Evolutionary conservation across 2,888 invertebrate genomes (phyloP).

Genomic region (Melipona beecheii): DNA sequence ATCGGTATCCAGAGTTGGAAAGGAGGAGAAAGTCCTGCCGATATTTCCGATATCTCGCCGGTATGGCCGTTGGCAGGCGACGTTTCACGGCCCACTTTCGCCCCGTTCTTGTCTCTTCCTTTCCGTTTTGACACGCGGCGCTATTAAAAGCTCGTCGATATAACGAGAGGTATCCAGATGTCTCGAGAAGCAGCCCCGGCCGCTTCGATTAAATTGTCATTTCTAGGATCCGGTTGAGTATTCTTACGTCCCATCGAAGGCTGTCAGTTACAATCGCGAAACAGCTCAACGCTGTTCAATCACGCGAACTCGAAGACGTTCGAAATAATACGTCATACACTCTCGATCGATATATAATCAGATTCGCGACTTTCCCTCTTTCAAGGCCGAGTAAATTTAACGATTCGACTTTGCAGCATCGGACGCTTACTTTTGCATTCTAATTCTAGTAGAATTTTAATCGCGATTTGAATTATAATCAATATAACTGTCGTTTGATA

Average conservation of each 20-base stretch:
- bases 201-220: constrained; percentile 5
- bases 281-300: too few relatives aligned
- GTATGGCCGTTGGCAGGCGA: constrained; percentile 44
- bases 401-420: too few relatives aligned
- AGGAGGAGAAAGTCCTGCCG: constrained; percentile 49
- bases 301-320: too few relatives aligned
- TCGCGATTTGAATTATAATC: too few relatives aligned
- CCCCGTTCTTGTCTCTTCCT: constrained; percentile 24
- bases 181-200: background rate
- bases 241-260: background rate
- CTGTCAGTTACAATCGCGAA: background rate
- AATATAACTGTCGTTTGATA: background rate
- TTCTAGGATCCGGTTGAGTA: background rate
- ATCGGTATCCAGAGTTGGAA: constrained; percentile 37
- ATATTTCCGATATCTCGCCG: constrained; percentile 65
- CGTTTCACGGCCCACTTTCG: constrained; percentile 56
- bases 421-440: too few relatives aligned
- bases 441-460: too few relatives aligned
- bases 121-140: constrained; percentile 40
- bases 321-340: too few relatives aligned
- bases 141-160: constrained; percentile 19
- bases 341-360: too few relatives aligned
- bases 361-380: too few relatives aligned
- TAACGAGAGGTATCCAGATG: background rate
- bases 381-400: too few relatives aligned